Percentiles rank a stretch among this genome's conserved stretches.
These are phyloP conservation scores for Fistularia tabacaria DNA, from an alignment of 2,797 vertebrate genomes.

Conservation along the genomic window DNA sequence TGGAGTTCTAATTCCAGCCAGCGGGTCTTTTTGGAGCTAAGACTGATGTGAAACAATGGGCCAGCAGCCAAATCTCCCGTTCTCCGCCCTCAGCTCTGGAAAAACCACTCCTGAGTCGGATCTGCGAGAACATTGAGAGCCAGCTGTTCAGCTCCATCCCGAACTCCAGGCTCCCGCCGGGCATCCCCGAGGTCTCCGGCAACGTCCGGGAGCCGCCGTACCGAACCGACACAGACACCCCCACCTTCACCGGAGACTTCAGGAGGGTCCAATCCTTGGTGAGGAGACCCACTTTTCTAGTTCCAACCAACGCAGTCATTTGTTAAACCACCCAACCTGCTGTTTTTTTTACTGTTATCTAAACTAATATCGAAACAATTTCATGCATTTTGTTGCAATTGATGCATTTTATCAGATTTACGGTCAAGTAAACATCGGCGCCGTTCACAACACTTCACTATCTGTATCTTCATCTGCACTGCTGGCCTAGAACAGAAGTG, in stretches of 20 bases:
- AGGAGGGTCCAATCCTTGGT: slow-evolving; percentile 53
- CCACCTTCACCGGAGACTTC: slow-evolving; percentile 46
- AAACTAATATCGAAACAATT: background rate
- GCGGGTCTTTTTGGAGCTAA: background rate
- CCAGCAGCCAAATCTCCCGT: background rate
- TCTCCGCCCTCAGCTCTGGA: slow-evolving; percentile 69
- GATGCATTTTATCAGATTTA: too few species aligned
- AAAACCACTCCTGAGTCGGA: slow-evolving; percentile 73
- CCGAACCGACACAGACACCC: slow-evolving; percentile 44
- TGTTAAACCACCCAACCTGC: background rate
- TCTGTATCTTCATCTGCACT: too few species aligned
- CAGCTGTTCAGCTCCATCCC: slow-evolving; percentile 59
- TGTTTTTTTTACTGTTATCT: too few species aligned
- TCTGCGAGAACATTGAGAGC: slow-evolving; percentile 73
- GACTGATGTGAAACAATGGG: background rate
- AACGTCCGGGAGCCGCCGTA: slow-evolving; percentile 27
- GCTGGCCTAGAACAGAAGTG: too few species aligned
- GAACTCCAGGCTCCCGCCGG: slow-evolving; percentile 52
- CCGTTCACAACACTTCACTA: too few species aligned
- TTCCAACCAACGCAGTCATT: too few species aligned
- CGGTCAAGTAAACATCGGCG: too few species aligned
- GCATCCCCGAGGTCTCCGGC: slow-evolving; percentile 34
- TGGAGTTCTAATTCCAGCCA: background rate
- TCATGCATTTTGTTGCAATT: too few species aligned
- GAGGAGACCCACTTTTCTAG: slow-evolving; percentile 11